phyloP scores from a whole-genome alignment of 2,113 vertebrate species.

The Monarcha castaneiventris region DNA sequence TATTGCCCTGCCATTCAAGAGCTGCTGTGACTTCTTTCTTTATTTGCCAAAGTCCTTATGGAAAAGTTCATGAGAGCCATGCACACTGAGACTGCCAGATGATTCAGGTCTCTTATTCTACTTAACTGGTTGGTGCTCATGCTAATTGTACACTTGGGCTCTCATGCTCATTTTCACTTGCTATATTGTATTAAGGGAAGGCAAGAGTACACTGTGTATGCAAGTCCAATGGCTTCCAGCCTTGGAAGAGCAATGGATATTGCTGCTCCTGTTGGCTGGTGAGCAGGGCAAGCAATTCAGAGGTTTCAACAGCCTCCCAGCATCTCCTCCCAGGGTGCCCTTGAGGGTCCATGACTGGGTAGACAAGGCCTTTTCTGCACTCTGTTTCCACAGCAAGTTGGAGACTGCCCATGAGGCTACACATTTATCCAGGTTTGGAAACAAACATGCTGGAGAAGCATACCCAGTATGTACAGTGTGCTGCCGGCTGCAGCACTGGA shows the following conservation, averaged over 20 bases:
- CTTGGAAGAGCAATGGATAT: not conserved
- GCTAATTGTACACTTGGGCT: not conserved
- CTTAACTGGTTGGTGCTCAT: not conserved
- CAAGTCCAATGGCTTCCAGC: not conserved
- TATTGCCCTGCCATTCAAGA: not conserved
- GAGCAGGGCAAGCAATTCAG: not conserved
- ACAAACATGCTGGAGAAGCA: not conserved
- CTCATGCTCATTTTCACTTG: not conserved
- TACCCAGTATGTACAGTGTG: not conserved
- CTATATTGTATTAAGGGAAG: not conserved
- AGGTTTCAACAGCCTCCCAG: not conserved
- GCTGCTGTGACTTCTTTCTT: not conserved
- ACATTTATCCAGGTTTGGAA: not conserved
- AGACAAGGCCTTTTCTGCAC: not conserved
- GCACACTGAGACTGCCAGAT: not conserved
- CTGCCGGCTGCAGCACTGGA: not conserved
- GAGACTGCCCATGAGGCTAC: not conserved
- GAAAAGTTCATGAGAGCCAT: not conserved
- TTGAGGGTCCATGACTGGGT: not conserved
- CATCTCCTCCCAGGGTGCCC: not conserved
- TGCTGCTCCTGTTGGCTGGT: not conserved
- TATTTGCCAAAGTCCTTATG: not conserved
- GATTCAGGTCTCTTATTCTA: not conserved
- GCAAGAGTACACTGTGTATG: not conserved
- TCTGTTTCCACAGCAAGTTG: not conserved